These are phyloP conservation scores for Tenthredo notha DNA, from an alignment of 2,888 invertebrate genomes.

Conservation along the genomic window DNA sequence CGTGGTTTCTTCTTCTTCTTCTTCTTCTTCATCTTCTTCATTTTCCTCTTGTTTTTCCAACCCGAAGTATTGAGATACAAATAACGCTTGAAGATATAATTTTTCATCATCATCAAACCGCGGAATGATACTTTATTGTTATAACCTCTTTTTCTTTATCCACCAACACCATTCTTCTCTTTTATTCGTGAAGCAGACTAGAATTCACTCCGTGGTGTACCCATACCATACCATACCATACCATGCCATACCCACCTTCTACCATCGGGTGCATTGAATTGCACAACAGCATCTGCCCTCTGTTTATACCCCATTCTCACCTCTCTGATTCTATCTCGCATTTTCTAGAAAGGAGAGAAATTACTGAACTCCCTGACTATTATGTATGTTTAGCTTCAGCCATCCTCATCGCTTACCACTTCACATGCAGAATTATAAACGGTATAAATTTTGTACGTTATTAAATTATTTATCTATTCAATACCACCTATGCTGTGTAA, in stretches of 20 bases:
- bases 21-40: not conserved
- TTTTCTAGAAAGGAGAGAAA: constrained; percentile 24
- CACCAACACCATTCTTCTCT: constrained; percentile 10
- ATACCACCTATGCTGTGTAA: not conserved
- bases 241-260: not conserved
- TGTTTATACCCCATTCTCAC: constrained; percentile 12
- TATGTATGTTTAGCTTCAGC: not conserved
- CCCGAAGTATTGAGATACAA: not conserved
- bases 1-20: not conserved
- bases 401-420: not conserved
- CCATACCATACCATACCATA: not conserved
- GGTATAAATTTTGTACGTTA: not conserved
- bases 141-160: not conserved
- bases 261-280: constrained; percentile 39
- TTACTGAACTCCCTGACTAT: not conserved
- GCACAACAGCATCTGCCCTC: constrained; percentile 39
- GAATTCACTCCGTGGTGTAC: constrained; percentile 14
- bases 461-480: no score
- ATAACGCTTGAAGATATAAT: not conserved
- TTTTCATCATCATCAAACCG: constrained; percentile 30
- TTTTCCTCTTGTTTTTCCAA: not conserved
- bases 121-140: constrained; percentile 15
- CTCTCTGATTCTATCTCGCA: not conserved
- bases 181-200: constrained; percentile 44
- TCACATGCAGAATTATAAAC: not conserved